Percentiles rank a stretch among this genome's conserved stretches.
phyloP scores from a whole-genome alignment of 2,888 invertebrate species.

The Drosophila bunnanda region DNA sequence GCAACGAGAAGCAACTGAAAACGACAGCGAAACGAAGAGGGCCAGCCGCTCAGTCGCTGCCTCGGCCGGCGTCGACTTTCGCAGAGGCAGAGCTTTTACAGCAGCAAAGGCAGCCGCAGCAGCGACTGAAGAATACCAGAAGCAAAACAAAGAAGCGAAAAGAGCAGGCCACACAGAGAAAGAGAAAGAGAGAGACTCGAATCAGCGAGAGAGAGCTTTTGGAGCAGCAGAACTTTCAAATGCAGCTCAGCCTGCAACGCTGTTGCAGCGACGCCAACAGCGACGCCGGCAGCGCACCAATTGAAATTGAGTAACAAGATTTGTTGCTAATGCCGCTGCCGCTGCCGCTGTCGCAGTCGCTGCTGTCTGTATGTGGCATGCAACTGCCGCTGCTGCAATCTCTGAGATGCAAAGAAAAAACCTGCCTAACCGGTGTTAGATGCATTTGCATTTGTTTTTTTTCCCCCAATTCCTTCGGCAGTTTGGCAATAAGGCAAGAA shows the following conservation, averaged over 20 bases:
- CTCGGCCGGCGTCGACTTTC: constrained; percentile 17
- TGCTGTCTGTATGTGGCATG: constrained; percentile 44
- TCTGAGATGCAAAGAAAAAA: constrained; percentile 48
- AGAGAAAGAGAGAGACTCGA: constrained; percentile 11
- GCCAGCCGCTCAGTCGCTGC: constrained; percentile 51
- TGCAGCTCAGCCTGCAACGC: constrained; percentile 36
- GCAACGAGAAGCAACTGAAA: constrained; percentile 83
- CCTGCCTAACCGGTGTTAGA: constrained; percentile 80
- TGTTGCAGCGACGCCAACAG: constrained; percentile 37
- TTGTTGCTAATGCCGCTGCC: constrained; percentile 46
- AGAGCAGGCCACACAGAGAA: constrained; percentile 46
- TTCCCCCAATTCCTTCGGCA: constrained; percentile 29
- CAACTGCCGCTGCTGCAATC: constrained; percentile 34
- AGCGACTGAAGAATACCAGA: constrained; percentile 69
- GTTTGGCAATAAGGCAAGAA: constrained; percentile 39
- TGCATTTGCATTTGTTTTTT: constrained; percentile 73
- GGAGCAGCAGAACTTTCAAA: constrained; percentile 32
- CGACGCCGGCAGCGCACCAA: constrained; percentile 61
- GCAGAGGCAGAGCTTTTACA: constrained; percentile 70
- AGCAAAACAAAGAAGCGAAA: constrained; percentile 79
- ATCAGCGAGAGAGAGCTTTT: constrained; percentile 61
- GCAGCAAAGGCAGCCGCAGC: constrained; percentile 31
- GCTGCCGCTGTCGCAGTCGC: constrained; percentile 14
- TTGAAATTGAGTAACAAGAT: constrained; percentile 80
- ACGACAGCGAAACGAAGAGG: constrained; percentile 72